These are phyloP conservation scores for Trichomalopsis sarcophagae DNA, from an alignment of 1,140 invertebrate genomes.

Conservation along the genomic window DNA sequence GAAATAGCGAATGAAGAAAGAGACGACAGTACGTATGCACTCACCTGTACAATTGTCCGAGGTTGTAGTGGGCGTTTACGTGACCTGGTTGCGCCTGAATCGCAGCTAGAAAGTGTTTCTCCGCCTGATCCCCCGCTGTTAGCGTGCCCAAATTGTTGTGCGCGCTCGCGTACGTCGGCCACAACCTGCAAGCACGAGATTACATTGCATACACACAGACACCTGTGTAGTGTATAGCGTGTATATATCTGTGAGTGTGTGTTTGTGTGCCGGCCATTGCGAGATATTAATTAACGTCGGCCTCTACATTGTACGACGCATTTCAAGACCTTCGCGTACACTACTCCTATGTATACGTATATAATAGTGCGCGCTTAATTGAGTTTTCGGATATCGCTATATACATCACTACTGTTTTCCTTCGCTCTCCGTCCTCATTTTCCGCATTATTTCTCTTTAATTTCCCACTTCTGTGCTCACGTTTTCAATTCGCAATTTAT, in stretches of 20 bases:
- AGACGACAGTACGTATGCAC: neutral
- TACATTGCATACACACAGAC: neutral
- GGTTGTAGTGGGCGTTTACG: conserved; percentile 90
- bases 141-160: conserved; percentile 92
- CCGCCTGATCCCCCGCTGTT: conserved; percentile 81
- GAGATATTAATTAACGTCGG: neutral
- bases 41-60: conserved; percentile 89
- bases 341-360: neutral
- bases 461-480: neutral
- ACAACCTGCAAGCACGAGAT: conserved; percentile 79
- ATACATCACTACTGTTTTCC: neutral
- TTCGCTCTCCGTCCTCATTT: neutral
- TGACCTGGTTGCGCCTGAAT: conserved; percentile 85
- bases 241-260: neutral
- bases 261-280: neutral
- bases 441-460: neutral
- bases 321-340: neutral
- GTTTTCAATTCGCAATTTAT: too few relatives aligned
- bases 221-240: too few relatives aligned
- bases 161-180: conserved; percentile 90
- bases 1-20: neutral
- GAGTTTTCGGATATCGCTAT: neutral
- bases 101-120: conserved; percentile 85
- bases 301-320: neutral
- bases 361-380: neutral